Base-by-base conservation (phyloP, 92 coral and sea anemone species). In the Umimayanthus chanpuru region DNA sequence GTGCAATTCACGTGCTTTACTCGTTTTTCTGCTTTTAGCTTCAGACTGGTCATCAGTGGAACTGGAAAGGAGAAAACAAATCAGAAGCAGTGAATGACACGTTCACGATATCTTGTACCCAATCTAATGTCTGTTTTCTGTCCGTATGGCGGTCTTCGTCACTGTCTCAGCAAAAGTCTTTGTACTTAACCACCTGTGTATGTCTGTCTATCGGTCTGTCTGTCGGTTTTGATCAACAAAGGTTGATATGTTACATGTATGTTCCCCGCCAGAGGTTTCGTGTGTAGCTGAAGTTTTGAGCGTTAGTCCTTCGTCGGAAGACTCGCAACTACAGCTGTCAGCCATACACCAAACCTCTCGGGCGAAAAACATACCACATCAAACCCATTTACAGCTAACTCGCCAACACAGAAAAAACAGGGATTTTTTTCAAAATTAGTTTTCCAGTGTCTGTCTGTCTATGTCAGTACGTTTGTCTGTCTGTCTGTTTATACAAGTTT, bases 1-100 rank as follows among this genome's bases (percentile, higher is more conserved):
- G 21, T 25, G 65, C 12, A 53, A 14, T 28, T 80, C 85, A 9
- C 39, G 85, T 12, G 28, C 72, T 40, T 65, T 82, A 82, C 14
- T 67, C 74, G 36, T n/a, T 23, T 66, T 82, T 67, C 74, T 82
- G 76, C 76, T 68, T 66, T 82, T 82, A 16, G 71, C 61, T 12
- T 44, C 76, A 6, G 86, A 66, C 49, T 43, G 86, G 15, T 16
- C 76, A n/a, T 82, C 86, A 4, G 85, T 30, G 12, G 86, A 43
- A 67, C 86, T 82, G 18, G 65, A 40, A 26, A 21, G 2, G 23
- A 11, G 29, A 16, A 30, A 38, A 40, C 36, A 0, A 21, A 73
- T 18, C 10, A 18, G 43, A 36, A 36, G 23, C 77, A 30, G 47
- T 73, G n/a, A 73, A 73, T 73, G 58, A 41, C 38, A 40, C 7